phyloP scores from a whole-genome alignment of 2,113 vertebrate species.

The Tyrannus savana region DNA sequence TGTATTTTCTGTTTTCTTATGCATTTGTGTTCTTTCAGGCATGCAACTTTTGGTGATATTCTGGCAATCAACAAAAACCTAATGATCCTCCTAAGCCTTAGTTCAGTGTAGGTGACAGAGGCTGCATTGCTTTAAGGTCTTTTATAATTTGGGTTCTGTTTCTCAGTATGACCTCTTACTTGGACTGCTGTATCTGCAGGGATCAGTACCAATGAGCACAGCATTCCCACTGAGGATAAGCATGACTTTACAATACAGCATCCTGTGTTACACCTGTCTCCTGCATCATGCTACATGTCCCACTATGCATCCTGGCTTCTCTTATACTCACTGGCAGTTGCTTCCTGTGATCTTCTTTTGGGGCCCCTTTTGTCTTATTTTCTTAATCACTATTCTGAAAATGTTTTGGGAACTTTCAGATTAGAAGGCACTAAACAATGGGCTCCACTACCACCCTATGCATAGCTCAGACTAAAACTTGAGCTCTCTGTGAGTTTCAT shows the following conservation, averaged over 20 bases:
- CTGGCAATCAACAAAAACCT: neutral
- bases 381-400: neutral
- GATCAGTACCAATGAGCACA: neutral
- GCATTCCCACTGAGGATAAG: neutral
- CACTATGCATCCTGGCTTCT: neutral
- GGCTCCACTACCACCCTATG: neutral
- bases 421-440: neutral
- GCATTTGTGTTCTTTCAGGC: neutral
- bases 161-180: neutral
- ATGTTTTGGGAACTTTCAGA: neutral
- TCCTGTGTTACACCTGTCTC: neutral
- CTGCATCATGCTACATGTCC: neutral
- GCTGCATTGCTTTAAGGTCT: neutral
- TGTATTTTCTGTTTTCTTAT: neutral
- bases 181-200: neutral
- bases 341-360: neutral
- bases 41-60: neutral
- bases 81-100: neutral
- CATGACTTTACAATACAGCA: neutral
- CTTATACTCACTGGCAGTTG: neutral
- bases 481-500: neutral
- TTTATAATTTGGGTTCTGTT: neutral
- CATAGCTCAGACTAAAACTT: neutral
- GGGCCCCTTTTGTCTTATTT: neutral
- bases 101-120: neutral